These are phyloP conservation scores for Andrena flavipes DNA, from an alignment of 2,888 invertebrate genomes.

Conservation along the genomic window DNA sequence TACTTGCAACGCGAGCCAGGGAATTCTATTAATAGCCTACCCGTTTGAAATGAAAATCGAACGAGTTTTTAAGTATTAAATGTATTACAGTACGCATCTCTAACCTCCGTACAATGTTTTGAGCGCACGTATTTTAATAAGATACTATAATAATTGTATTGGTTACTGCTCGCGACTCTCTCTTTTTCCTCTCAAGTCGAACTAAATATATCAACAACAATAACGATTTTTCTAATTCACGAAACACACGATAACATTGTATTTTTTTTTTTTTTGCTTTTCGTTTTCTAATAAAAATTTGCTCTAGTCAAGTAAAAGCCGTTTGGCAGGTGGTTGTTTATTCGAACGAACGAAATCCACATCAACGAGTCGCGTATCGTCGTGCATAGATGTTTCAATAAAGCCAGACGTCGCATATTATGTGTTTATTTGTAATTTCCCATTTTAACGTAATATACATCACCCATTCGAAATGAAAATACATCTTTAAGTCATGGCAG, in stretches of 20 bases:
- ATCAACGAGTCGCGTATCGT: constrained; percentile 47
- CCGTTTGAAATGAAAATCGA: constrained; percentile 52
- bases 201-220: constrained; percentile 67
- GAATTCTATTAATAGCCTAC: constrained; percentile 42
- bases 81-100: constrained; percentile 34
- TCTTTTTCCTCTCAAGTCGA: constrained; percentile 56
- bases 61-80: constrained; percentile 40
- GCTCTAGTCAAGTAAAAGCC: constrained; percentile 30
- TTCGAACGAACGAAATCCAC: constrained; percentile 60
- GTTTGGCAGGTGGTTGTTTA: constrained; percentile 46
- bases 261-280: constrained; percentile 21
- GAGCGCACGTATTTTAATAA: constrained; percentile 24
- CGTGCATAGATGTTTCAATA: constrained; percentile 59
- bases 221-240: constrained; percentile 63
- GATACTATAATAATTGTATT: constrained; percentile 32
- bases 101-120: constrained; percentile 26
- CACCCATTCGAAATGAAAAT: constrained; percentile 75
- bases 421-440: constrained; percentile 72
- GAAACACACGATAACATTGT: constrained; percentile 59
- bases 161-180: constrained; percentile 16
- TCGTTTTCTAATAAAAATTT: constrained; percentile 30
- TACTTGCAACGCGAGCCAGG: constrained; percentile 35
- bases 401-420: constrained; percentile 75
- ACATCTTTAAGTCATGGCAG: constrained; percentile 80
- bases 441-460: constrained; percentile 77